Base-by-base conservation (phyloP, 2,888 invertebrate species). In the Phyto melanocephala region DNA sequence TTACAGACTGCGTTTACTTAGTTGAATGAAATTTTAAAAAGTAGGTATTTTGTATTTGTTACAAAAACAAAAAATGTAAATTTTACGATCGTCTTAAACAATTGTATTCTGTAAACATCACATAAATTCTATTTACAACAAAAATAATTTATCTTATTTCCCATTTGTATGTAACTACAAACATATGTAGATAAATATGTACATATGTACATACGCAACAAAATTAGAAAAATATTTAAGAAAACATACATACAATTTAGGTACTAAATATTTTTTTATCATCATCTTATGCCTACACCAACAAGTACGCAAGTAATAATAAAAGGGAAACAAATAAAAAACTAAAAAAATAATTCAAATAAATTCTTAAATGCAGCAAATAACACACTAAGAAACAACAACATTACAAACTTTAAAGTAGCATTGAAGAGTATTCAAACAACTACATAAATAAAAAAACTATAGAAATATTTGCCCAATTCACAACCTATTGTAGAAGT, bases 341-440 rank as follows among this genome's bases (percentile, higher is more conserved):
- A 10, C 1, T 42, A 67, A 20, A 50, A 47, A 13, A 50, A 35
- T 24, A 45, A 42, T 42, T 62, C 10, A 42, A 68, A 68, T 71
- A 71, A 58, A 47, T 71, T 58, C n/a, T 58, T 20, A 58, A 71
- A 58, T 71, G 70, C 70, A 45, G 45, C 56, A 70, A 58, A 58
- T 35, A 45, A 56, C 11, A 56, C 40, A 56, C 52, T n/a, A 3
- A 37, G 22, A 33, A 47, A 47, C 6, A 40, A 40, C n/a, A 63
- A 10, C 33, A 47, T 28, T 11, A 35, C 20, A 37, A 50, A 60
- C 37, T 60, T 22, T n/a, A n/a, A n/a, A 60, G 40, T 37, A 35
- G 3, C 35, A 50, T 70, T 40, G 40, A 42, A 54, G 35, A 62
- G 28, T 52, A 33, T n/a, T 13, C 24, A 42, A 22, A 10, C 56